A percentile compares a stretch with the other conserved stretches of the same genome.
These are phyloP conservation scores for Apodemus agrarius DNA, from an alignment of 2,797 vertebrate species.

Conservation along the genomic window DNA sequence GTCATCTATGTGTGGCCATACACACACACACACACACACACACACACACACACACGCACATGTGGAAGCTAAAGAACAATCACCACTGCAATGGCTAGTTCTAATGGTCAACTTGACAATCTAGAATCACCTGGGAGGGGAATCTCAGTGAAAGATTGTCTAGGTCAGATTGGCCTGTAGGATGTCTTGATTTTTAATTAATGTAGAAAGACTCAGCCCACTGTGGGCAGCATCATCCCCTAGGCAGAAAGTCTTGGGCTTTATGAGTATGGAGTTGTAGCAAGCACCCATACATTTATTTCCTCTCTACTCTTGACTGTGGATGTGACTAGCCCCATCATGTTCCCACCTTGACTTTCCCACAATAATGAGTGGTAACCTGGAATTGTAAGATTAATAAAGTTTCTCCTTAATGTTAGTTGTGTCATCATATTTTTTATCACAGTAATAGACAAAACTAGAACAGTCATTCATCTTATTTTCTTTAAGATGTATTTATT, in stretches of 20 bases:
- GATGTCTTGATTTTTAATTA: background rate
- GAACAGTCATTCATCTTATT: background rate
- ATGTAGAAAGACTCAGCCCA: background rate
- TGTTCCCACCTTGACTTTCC: background rate
- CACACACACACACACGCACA: too few species aligned
- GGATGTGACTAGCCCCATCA: background rate
- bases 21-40: background rate
- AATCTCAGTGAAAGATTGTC: background rate
- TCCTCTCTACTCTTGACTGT: background rate
- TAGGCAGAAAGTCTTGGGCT: background rate
- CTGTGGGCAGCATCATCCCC: background rate
- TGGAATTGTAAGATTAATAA: background rate
- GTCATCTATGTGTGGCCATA: background rate
- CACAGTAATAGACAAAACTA: background rate
- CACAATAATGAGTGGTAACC: background rate
- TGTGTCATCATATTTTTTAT: background rate
- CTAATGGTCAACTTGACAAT: background rate
- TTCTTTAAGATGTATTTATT: background rate
- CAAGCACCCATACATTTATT: background rate
- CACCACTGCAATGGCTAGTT: background rate
- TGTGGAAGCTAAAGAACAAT: background rate
- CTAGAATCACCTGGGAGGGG: background rate
- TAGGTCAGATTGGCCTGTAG: background rate
- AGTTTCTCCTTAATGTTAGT: background rate
- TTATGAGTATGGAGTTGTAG: background rate